Conservation (phyloP, 2,113 vertebrate genomes). For the Ceyx margarethae region DNA sequence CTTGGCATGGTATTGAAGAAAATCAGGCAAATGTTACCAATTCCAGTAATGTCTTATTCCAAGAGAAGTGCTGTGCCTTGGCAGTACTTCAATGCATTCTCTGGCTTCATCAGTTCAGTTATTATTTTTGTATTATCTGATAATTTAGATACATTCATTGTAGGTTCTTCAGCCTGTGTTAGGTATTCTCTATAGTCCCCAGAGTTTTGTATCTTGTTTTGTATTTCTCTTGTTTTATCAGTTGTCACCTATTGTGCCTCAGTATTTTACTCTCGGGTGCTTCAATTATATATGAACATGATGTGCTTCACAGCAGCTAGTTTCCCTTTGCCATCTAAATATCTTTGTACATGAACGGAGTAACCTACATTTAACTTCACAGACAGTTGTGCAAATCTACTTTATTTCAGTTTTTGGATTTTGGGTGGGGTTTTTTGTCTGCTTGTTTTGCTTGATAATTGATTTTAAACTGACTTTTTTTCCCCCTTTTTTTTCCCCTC, state of each 20-base stretch:
- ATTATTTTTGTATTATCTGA: slow-evolving; percentile 66
- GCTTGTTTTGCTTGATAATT: slow-evolving; percentile 33
- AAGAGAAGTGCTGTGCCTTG: slow-evolving; percentile 1
- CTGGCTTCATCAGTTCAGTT: slow-evolving; percentile 22
- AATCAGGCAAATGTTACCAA: not conserved
- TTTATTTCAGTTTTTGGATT: not conserved
- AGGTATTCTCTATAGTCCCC: slow-evolving; percentile 57
- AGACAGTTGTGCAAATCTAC: slow-evolving; percentile 34
- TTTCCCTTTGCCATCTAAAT: slow-evolving; percentile 72
- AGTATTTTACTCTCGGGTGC: slow-evolving; percentile 71
- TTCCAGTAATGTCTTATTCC: not conserved
- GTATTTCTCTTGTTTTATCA: slow-evolving; percentile 72
- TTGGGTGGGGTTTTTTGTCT: not conserved
- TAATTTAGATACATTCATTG: slow-evolving; percentile 70
- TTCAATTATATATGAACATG: slow-evolving; percentile 79
- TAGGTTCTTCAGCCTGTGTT: slow-evolving; percentile 65
- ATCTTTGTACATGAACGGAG: slow-evolving; percentile 59
- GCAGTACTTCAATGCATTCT: slow-evolving; percentile 9
- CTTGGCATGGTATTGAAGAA: not conserved
- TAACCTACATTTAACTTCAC: slow-evolving; percentile 70
- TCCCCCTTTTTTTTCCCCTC: not conserved
- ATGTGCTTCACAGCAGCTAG: slow-evolving; percentile 57
- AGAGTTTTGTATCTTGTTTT: slow-evolving; percentile 70
- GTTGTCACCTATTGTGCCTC: slow-evolving; percentile 74
- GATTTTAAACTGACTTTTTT: not conserved